Evolutionary conservation across 2,113 vertebrate genomes (phyloP), one percentile per base, ranked within the genome.

Genomic region (Nothocercus nigrocapillus): DNA sequence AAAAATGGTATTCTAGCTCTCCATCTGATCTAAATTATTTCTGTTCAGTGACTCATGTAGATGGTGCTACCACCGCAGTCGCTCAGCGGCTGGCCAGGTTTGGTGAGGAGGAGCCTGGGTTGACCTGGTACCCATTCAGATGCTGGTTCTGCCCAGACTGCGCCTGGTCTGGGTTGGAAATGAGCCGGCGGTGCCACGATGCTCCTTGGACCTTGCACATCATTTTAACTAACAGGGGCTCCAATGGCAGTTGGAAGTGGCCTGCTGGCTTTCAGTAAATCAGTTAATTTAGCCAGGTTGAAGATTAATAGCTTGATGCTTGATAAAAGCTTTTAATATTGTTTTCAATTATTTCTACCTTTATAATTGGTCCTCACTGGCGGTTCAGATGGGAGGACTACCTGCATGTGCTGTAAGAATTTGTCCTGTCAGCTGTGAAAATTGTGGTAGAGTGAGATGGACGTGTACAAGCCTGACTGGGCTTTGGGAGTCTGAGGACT

Each of bases 401-500:
- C 5, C 49, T 87, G 27, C 18, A 70, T 70, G 7, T 67, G 3
- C 51, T 84, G n/a, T 66, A n/a, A 68, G 74, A 74, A 78, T 9
- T 19, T 76, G 0, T 72, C 4, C 11, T 90, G 27, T 47, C 53
- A 90, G 34, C 44, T 61, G 4, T 27, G 47, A 72, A 93, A 83
- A 64, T 45, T 47, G 66, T 82, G 91, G 24, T 51, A 45, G 45
- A 72, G 59, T 63, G 80, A 92, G 24, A 73, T 67, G 14, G 11
- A 62, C 2, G 3, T 32, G 5, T 56, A 15, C 38, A n/a, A 70
- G 32, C 15, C 66, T 85, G 64, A 51, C 4, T 27, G 32, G 59
- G 10, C 68, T 63, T 81, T 77, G 49, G 11, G 45, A 13, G 68
- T 91, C 89, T 61, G 59, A 72, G 38, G 69, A 25, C 66, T 92